Evolutionary conservation across 2,797 vertebrate species (phyloP).

Genomic region (Lagorchestes hirsutus): DNA sequence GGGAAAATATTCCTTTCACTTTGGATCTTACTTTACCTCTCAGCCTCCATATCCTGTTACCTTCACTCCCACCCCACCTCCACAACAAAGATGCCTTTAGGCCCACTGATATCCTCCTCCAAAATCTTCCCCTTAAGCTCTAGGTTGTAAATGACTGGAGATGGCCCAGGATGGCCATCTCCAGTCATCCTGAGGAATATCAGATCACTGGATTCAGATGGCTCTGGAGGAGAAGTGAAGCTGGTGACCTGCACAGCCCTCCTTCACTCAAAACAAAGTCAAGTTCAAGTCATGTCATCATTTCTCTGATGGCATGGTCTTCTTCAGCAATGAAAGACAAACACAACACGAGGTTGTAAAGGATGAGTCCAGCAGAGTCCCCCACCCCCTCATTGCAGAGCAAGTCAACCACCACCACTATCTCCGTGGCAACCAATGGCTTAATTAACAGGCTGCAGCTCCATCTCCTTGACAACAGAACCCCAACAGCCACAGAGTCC

Average conservation of each 20-base stretch:
- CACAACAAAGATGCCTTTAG: conserved; percentile 1
- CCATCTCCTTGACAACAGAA: conserved; percentile 74
- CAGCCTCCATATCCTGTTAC: background rate
- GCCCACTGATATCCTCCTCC: background rate
- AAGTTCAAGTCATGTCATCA: too few species aligned
- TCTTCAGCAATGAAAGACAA: too few species aligned
- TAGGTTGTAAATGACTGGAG: background rate
- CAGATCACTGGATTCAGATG: too few species aligned
- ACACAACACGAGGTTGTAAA: too few species aligned
- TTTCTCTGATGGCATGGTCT: too few species aligned
- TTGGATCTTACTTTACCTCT: conserved; percentile 23
- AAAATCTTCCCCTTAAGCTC: conserved; percentile 19
- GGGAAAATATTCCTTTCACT: background rate
- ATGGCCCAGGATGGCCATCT: too few species aligned
- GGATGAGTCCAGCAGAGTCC: conserved; percentile 68
- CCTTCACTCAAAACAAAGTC: too few species aligned
- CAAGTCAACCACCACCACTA: conserved; percentile 73
- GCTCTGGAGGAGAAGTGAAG: too few species aligned
- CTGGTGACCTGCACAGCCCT: too few species aligned
- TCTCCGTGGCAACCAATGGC: conserved; percentile 80
- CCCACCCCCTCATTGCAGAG: conserved; percentile 59
- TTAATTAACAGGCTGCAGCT: conserved; percentile 82
- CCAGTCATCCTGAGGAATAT: too few species aligned
- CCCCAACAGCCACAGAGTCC: conserved; percentile 72
- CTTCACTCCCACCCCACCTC: background rate